phyloP scores from a whole-genome alignment of 2,113 vertebrate species.

The Procavia capensis region DNA sequence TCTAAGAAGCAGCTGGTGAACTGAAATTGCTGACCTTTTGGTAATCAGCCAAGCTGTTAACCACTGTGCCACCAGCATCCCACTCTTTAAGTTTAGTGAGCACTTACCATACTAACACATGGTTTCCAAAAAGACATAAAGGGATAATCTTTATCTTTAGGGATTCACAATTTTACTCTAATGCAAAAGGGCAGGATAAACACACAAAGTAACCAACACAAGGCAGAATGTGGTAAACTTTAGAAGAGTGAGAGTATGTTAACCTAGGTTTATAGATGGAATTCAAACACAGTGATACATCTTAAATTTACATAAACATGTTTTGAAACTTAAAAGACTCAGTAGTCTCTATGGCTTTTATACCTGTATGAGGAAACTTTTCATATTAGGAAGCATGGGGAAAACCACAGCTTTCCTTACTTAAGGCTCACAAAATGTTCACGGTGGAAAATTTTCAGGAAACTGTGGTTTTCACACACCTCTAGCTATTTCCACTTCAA shows the following conservation, averaged over 20 bases:
- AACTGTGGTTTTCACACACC: slow-evolving; percentile 82
- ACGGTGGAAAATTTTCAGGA: slow-evolving; percentile 84
- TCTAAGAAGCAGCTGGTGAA: no score
- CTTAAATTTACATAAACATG: slow-evolving; percentile 69
- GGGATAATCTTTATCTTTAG: neutral
- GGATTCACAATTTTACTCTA: neutral
- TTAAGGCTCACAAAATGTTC: slow-evolving; percentile 82
- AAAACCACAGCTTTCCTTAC: slow-evolving; percentile 81
- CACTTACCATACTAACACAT: neutral
- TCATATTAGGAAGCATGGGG: slow-evolving; percentile 66
- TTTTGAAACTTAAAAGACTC: slow-evolving; percentile 62
- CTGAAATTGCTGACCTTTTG: no score
- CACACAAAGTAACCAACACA: neutral
- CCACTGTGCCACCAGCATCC: no score
- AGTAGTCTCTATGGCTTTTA: slow-evolving; percentile 71
- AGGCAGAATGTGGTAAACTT: slow-evolving; percentile 16
- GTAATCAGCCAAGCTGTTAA: no score
- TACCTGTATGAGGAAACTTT: slow-evolving; percentile 76
- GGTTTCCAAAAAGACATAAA: neutral
- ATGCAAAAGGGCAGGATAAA: slow-evolving; percentile 19
- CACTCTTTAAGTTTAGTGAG: neutral
- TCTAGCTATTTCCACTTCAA: slow-evolving; percentile 82
- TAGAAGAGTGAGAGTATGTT: neutral
- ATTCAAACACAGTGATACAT: slow-evolving; percentile 10
- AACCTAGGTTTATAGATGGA: neutral